Conservation (phyloP, 1,140 invertebrate species). For the Apis dorsata region DNA sequence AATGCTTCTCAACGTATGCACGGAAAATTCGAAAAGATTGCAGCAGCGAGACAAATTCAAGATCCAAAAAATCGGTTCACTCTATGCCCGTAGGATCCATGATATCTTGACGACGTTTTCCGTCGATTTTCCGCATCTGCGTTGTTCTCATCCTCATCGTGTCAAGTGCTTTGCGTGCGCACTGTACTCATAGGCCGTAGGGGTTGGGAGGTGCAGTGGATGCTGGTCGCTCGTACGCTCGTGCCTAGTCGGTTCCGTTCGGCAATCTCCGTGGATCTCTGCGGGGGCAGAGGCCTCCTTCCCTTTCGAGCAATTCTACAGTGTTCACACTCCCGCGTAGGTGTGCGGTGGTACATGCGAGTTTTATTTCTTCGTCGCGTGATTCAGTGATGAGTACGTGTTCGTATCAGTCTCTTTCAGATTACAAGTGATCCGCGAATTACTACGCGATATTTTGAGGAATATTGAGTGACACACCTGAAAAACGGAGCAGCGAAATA, state of each 20-base stretch:
- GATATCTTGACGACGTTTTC: conserved; percentile 42
- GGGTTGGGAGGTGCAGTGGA: conserved; percentile 46
- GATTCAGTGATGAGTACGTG: conserved; percentile 32
- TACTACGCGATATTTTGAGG: not conserved
- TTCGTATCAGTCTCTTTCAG: not conserved
- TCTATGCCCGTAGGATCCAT: not conserved
- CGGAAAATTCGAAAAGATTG: not conserved
- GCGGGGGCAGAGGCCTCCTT: conserved; percentile 74
- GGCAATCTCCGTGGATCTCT: conserved; percentile 72
- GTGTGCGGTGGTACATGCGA: conserved; percentile 54
- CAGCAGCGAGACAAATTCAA: not conserved
- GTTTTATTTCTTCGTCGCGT: conserved; percentile 30
- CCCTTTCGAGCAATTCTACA: conserved; percentile 55
- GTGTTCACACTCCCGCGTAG: conserved; percentile 65
- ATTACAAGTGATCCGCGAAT: conserved; percentile 20
- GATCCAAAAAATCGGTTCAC: conserved; percentile 17
- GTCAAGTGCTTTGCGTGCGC: conserved; percentile 52
- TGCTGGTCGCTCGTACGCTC: conserved; percentile 43
- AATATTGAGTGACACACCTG: not conserved
- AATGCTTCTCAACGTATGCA: no score
- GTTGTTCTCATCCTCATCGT: conserved; percentile 43
- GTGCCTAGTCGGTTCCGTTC: conserved; percentile 58
- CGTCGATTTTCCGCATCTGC: conserved; percentile 46
- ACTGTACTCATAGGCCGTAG: conserved; percentile 32
- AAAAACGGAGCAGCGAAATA: not conserved